Base-by-base conservation (phyloP, 2,113 vertebrate species). In the Chaenogobius annularis region DNA sequence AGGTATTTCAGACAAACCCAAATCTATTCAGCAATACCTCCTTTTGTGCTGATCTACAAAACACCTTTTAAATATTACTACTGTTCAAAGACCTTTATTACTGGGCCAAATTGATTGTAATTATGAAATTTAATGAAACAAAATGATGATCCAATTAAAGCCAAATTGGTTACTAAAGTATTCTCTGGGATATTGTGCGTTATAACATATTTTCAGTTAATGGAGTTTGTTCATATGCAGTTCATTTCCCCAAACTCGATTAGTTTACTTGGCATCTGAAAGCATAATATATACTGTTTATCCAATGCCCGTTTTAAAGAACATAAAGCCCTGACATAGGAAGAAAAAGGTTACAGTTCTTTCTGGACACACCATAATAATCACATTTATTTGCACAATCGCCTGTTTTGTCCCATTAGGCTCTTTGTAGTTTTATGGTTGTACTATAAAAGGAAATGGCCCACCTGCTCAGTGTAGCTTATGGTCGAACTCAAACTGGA, bases 371-470 rank as follows among this genome's bases (percentile, higher is more conserved):
- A 65, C 48, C 74, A 59, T 75, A 47, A 64, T 31, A 19, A 70
- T 70, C 69, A 73, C 54, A 7, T 22, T 65, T 70, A 54, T 58
- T 56, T 75, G 44, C 73, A 19, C 43, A n/a, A 43, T 22, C 11
- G 17, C 47, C 70, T 65, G 43, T 70, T 76, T 75, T 56, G 17
- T 40, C 66, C 69, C 56, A 68, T 54, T 47, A 75, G 69, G 35
- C 62, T 46, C 56, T 69, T 68, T 74, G 55, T 56, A 35, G 40
- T 74, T 77, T 75, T 35, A 68, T 47, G 72, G 8, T 58, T 61
- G 61, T 31, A n/a, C 70, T 79, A 10, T 70, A 63, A 77, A 82
- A 14, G 23, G 15, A 22, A 74, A 66, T 15, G 26, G 79, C 61
- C 69, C 47, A 40, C 48, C 54, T 72, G 31, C 58, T 65, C 44